Evolutionary conservation across 2,797 vertebrate species (phyloP).

Genomic region (Selene dorsalis): DNA sequence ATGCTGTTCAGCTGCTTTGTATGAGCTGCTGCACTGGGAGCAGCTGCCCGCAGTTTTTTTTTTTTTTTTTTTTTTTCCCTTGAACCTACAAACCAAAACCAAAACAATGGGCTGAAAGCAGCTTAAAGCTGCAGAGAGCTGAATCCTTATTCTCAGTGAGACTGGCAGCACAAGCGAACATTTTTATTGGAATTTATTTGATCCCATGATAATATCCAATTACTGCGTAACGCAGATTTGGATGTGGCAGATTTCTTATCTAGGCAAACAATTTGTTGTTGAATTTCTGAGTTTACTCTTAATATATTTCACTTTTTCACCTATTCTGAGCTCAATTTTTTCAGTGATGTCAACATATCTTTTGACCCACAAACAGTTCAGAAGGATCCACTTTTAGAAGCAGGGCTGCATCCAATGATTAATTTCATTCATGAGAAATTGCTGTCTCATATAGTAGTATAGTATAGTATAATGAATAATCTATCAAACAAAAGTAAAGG

Average conservation of each 20-base stretch:
- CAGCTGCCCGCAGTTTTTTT: slow-evolving; percentile 18
- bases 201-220: slow-evolving; percentile 2
- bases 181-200: slow-evolving; percentile 4
- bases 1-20: slow-evolving; percentile 21
- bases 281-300: neutral
- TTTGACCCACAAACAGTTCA: neutral
- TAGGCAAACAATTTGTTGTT: too few species aligned
- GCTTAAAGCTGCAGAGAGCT: slow-evolving; percentile 11
- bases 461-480: too few species aligned
- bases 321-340: neutral
- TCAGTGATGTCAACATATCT: neutral
- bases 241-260: neutral
- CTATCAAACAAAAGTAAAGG: neutral
- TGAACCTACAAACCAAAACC: slow-evolving; percentile 40
- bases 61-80: neutral
- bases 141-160: slow-evolving; percentile 6
- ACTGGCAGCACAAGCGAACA: slow-evolving; percentile 20
- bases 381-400: neutral
- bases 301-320: neutral
- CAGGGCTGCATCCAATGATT: neutral
- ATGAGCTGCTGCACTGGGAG: slow-evolving; percentile 9
- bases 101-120: slow-evolving; percentile 19
- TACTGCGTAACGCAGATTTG: neutral
- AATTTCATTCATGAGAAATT: neutral
- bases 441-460: neutral